A percentile compares a stretch with the other conserved stretches of the same genome.
Evolutionary conservation across 2,113 vertebrate species (phyloP).

Genomic region (Hypocryptadius cinnamomeus): DNA sequence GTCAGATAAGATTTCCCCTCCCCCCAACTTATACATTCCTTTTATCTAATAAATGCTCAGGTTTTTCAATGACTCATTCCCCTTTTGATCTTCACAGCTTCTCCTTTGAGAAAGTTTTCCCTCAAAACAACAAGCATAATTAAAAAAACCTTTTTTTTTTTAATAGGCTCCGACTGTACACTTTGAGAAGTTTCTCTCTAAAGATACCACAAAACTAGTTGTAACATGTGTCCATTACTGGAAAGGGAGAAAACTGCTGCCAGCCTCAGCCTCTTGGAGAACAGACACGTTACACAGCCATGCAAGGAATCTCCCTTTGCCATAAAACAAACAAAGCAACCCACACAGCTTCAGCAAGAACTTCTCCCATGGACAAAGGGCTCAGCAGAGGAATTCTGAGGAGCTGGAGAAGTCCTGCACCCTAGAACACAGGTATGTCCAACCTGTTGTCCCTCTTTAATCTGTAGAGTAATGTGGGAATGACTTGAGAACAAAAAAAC

Average conservation of each 20-base stretch:
- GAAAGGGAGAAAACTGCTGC: constrained; percentile 32
- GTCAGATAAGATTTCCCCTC: not conserved
- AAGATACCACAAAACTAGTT: constrained; percentile 27
- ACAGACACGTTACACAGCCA: not conserved
- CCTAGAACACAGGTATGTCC: not conserved
- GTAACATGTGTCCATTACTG: not conserved
- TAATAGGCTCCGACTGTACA: not conserved
- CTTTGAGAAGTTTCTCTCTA: constrained; percentile 14
- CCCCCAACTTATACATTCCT: not conserved
- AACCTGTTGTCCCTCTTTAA: not conserved
- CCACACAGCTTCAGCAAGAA: not conserved
- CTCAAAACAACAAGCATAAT: constrained; percentile 31
- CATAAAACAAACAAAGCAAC: not conserved
- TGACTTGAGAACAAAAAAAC: not conserved
- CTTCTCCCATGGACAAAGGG: not conserved
- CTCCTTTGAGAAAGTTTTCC: constrained; percentile 23
- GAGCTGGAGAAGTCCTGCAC: not conserved
- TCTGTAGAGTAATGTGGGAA: not conserved
- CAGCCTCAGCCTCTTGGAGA: not conserved
- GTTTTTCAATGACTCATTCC: constrained; percentile 10
- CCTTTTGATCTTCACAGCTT: constrained; percentile 36
- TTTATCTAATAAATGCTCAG: constrained; percentile 20
- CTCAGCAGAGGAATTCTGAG: not conserved
- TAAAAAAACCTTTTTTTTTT: not conserved
- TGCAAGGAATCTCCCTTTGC: not conserved